phyloP scores from a whole-genome alignment of 2,113 vertebrate genomes.

The Aramus guarauna region DNA sequence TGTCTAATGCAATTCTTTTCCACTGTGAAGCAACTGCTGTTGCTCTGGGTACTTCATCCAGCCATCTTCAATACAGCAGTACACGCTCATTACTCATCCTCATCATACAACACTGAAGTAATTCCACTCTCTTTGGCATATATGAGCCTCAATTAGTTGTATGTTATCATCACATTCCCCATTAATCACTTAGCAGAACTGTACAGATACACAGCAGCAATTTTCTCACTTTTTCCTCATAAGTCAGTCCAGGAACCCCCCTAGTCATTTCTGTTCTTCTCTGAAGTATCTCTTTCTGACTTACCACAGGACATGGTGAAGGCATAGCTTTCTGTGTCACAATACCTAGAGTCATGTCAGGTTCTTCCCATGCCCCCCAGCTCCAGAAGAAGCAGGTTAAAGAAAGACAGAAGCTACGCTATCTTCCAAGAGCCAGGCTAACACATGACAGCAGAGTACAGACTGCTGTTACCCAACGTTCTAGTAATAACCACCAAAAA shows the following conservation, averaged over 20 bases:
- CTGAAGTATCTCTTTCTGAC: conserved; percentile 1
- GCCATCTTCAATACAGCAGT: not conserved
- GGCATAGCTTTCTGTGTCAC: conserved; percentile 21
- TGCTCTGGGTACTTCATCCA: not conserved
- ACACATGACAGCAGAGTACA: not conserved
- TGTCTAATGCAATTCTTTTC: not conserved
- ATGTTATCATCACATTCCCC: conserved; percentile 23
- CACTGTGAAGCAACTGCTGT: not conserved
- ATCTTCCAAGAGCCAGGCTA: not conserved
- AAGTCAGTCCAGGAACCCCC: conserved; percentile 33
- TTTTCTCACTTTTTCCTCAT: conserved; percentile 22
- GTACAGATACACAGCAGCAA: not conserved
- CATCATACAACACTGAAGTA: not conserved
- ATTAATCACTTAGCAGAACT: conserved; percentile 40
- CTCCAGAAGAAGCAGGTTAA: not conserved
- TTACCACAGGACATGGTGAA: not conserved
- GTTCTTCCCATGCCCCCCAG: not conserved
- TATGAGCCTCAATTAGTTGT: conserved; percentile 4
- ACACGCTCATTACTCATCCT: not conserved
- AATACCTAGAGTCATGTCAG: not conserved
- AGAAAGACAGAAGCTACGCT: not conserved
- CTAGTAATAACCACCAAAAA: not conserved
- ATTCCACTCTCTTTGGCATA: not conserved
- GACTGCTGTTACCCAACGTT: not conserved
- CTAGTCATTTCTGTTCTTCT: conserved; percentile 11